These are phyloP conservation scores for Silvanus unidentatus DNA, from an alignment of 2,888 invertebrate species.

Conservation along the genomic window DNA sequence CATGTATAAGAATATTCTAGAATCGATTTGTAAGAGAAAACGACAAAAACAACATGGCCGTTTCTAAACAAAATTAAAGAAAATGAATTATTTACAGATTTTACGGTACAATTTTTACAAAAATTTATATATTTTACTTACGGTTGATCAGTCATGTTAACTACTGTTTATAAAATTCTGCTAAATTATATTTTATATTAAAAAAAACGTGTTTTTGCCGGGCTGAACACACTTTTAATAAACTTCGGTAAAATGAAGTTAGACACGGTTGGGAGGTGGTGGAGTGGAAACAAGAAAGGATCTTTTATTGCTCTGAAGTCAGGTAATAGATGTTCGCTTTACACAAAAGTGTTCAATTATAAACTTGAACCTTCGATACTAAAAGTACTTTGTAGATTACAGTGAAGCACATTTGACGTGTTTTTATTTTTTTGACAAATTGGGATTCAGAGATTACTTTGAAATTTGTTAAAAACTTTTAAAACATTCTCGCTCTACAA, in stretches of 20 bases:
- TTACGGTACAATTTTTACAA: background rate
- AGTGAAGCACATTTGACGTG: no score
- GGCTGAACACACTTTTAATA: slow-evolving; percentile 7
- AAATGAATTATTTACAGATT: background rate
- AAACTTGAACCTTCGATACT: no score
- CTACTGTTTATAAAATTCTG: slow-evolving; percentile 13
- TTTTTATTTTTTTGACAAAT: slow-evolving; percentile 48
- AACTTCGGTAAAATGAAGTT: slow-evolving; percentile 21
- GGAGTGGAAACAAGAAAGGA: no score
- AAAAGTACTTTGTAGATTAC: no score
- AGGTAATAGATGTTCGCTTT: no score
- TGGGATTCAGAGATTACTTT: slow-evolving; percentile 55
- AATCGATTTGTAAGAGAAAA: slow-evolving; percentile 31
- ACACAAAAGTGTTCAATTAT: no score
- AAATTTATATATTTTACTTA: slow-evolving; percentile 21
- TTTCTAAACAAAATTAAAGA: slow-evolving; percentile 8
- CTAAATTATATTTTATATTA: slow-evolving; percentile 9
- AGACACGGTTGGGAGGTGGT: slow-evolving; percentile 11
- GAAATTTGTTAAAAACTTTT: slow-evolving; percentile 69
- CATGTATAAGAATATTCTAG: slow-evolving; percentile 34
- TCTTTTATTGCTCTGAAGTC: no score
- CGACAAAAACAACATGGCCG: slow-evolving; percentile 37
- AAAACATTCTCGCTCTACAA: no score
- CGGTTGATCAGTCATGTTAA: slow-evolving; percentile 34
- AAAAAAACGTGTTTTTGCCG: slow-evolving; percentile 8